Evolutionary conservation across 2,888 invertebrate species (phyloP), one percentile per base, ranked within the genome.

Genomic region (Stenolophus ochropezus): DNA sequence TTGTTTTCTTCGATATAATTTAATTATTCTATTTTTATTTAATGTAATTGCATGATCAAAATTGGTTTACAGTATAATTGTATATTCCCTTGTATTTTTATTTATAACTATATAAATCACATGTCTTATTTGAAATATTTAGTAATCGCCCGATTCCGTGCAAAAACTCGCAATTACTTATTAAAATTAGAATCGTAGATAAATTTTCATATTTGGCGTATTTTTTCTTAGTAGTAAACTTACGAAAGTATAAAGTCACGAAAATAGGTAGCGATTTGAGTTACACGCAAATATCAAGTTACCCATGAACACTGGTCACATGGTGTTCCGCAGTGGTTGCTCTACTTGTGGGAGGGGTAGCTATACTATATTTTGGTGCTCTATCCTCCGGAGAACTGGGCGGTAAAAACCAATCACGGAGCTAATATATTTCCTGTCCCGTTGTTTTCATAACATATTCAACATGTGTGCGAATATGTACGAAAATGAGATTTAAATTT

Each of bases 211-310:
- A 47, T 47, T 71, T 33, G 18, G 42, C 47, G n/a, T 20, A 49
- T 73, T 73, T 73, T 73, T 73, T 73, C 21, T 49, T n/a, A 11
- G n/a, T 49, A 73, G 3, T 56, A 47, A 69, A 47, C 16, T 20
- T 33, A 33, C 69, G 23, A 18, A 69, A 20, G 27, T 11, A 16
- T 69, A 73, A 73, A 73, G 42, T 73, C 73, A 73, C 73, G 73
- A 49, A 73, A 73, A 49, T 49, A 20, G 49, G 47, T 8, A 47
- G 20, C n/a, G 47, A 73, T 49, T 73, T 42, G 42, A n/a, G 73
- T 73, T 73, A 25, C 73, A 73, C 73, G 73, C 73, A 73, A 73
- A 73, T 73, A 73, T 73, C 73, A 73, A 73, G 73, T 73, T 73
- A 73, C 73, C 73, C 73, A 49, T 73, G 73, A 23, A 73, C 73